These are phyloP conservation scores for Phyllotreta cruciferae DNA, from an alignment of 2,888 invertebrate species.

Conservation along the genomic window DNA sequence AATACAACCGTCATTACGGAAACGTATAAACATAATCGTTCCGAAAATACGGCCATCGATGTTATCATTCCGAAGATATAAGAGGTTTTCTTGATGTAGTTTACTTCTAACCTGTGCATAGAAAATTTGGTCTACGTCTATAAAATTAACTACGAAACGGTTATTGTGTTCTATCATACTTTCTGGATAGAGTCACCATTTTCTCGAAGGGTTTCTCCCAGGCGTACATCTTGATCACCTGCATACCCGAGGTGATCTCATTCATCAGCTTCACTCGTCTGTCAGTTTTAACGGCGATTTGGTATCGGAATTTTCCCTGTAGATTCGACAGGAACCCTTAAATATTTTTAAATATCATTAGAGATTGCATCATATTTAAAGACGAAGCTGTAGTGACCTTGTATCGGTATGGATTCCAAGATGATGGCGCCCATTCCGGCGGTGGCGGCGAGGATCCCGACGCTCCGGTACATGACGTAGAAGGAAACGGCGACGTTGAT, in stretches of 20 bases:
- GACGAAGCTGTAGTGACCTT: too few species aligned
- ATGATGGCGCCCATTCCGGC: slow-evolving; percentile 68
- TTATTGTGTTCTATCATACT: slow-evolving; percentile 57
- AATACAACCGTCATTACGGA: slow-evolving; percentile 81
- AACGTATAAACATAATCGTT: slow-evolving; percentile 82
- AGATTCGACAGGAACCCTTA: slow-evolving; percentile 62
- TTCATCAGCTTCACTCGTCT: slow-evolving; percentile 75
- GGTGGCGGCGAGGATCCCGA: slow-evolving; percentile 64
- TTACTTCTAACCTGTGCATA: slow-evolving; percentile 65
- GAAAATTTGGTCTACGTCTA: not conserved
- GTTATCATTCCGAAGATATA: slow-evolving; percentile 72
- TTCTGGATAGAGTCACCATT: slow-evolving; percentile 67
- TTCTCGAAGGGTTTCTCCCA: slow-evolving; percentile 77
- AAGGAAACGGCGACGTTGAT: slow-evolving; percentile 73
- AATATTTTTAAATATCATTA: too few species aligned
- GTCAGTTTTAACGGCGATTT: slow-evolving; percentile 66
- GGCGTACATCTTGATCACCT: slow-evolving; percentile 81
- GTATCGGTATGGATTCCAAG: slow-evolving; percentile 63
- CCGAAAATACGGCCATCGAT: slow-evolving; percentile 78
- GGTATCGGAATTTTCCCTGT: slow-evolving; percentile 60
- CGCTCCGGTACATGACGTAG: slow-evolving; percentile 65
- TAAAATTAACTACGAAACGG: not conserved
- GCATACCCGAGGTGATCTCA: slow-evolving; percentile 75
- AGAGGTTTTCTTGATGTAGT: slow-evolving; percentile 69
- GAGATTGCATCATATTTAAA: too few species aligned